phyloP scores from a whole-genome alignment of 2,888 invertebrate species.

The Trachelus troglodyta region DNA sequence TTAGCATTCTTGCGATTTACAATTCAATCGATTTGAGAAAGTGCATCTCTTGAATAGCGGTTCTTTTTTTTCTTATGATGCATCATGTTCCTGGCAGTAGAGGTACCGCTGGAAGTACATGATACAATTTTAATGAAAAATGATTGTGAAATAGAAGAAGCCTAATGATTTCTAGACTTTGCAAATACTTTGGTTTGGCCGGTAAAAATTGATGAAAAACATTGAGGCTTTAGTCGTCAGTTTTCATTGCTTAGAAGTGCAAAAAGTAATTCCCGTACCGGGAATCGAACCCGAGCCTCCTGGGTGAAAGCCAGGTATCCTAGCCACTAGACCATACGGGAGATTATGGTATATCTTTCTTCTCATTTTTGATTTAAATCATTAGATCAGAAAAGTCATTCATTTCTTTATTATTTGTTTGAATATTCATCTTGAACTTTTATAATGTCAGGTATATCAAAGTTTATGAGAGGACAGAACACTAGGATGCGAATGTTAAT shows the following conservation, averaged over 20 bases:
- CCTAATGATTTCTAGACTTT: neutral
- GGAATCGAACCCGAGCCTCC: constrained; percentile 74
- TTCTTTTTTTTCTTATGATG: neutral
- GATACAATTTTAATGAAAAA: neutral
- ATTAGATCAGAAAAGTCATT: neutral
- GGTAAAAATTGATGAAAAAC: neutral
- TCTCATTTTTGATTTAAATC: neutral
- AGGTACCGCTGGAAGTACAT: neutral
- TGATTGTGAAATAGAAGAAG: neutral
- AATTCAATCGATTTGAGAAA: constrained; percentile 5
- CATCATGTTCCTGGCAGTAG: neutral
- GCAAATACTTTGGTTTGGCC: neutral
- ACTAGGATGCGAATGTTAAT: neutral
- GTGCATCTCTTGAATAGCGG: neutral
- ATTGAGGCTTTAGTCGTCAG: neutral
- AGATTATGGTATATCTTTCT: constrained; percentile 23
- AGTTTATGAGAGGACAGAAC: neutral
- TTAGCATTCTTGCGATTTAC: neutral
- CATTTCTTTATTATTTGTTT: neutral
- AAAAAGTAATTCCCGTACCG: constrained; percentile 54
- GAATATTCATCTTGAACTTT: neutral
- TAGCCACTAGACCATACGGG: constrained; percentile 73
- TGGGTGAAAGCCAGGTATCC: constrained; percentile 74
- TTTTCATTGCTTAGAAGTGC: neutral
- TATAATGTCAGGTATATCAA: neutral